Base-by-base conservation (phyloP, 2,113 vertebrate genomes). In the Eulacestoma nigropectus region DNA sequence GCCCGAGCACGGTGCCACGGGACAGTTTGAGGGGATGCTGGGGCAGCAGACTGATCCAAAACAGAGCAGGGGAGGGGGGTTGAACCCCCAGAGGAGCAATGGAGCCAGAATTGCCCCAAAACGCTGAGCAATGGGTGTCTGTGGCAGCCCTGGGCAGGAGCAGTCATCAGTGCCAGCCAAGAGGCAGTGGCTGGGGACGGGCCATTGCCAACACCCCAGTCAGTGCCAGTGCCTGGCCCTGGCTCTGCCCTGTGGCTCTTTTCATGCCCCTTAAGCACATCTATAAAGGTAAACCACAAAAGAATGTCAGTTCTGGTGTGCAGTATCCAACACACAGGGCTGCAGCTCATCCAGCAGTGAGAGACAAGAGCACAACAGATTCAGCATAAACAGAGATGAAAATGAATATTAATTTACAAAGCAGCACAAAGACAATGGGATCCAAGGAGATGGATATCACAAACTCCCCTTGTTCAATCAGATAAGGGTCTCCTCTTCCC, bases 361-460 rank as follows among this genome's bases (percentile, higher is more conserved):
- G 81, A 95, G 78, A 73, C 82, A 65, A 75, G 82, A 91, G 63
- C 87, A 56, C n/a, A 16, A 86, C 87, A 93, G 85, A 81, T 64
- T 75, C 9, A 2, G 75, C 59, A 35, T 37, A 76, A 94, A 80
- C 5, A 59, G 91, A 77, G 82, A 90, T 19, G 9, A 83, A 93
- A 86, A 93, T 41, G 82, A 94, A 96, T 96, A 86, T 96, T 93
- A 93, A 92, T 96, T 96, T 96, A 80, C 93, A 96, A 96, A 94
- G 93, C 92, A 92, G 76, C 84, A 59, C 73, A 73, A 95, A 96
- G 93, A 96, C 96, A 95, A 95, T 77, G 73, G 83, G 90, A 90
- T 91, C 64, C 72, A 90, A 90, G 82, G 92, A 94, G 92, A 93
- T 16, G 65, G 92, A 90, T 94, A 95, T 75, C 93, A 86, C 59